Evolutionary conservation across 2,113 vertebrate species (phyloP).

Genomic region (Brachionichthys hirsutus): DNA sequence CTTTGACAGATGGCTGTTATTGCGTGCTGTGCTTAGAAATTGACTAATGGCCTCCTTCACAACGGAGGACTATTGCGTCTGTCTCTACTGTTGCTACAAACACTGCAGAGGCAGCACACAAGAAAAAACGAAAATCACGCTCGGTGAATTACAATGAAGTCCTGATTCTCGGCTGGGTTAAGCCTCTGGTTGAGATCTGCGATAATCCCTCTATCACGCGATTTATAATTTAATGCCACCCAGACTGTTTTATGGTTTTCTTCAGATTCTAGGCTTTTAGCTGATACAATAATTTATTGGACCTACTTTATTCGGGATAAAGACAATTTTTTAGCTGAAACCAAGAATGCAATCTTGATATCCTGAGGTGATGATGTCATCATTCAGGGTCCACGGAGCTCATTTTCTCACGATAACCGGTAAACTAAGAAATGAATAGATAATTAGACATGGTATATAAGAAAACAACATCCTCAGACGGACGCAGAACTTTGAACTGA

Average conservation of each 20-base stretch:
- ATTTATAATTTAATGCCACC: conserved; percentile 32
- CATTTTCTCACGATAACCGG: too few relatives aligned
- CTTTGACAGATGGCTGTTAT: too few relatives aligned
- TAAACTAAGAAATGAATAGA: too few relatives aligned
- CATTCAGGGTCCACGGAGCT: too few relatives aligned
- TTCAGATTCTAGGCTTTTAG: conserved; percentile 22
- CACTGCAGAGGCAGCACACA: conserved; percentile 34
- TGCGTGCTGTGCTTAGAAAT: too few relatives aligned
- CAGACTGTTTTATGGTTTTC: not conserved
- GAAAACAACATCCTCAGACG: conserved; percentile 1
- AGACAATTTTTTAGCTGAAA: too few relatives aligned
- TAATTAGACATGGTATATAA: not conserved
- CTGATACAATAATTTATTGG: not conserved
- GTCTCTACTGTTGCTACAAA: conserved; percentile 7
- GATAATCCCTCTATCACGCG: not conserved
- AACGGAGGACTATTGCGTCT: conserved; percentile 12
- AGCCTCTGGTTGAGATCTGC: conserved; percentile 13
- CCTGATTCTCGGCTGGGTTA: conserved; percentile 9
- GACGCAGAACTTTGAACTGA: too few relatives aligned
- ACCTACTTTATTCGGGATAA: too few relatives aligned
- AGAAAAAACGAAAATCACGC: conserved; percentile 16
- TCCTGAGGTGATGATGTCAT: too few relatives aligned
- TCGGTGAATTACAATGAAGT: conserved; percentile 14
- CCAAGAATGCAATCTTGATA: too few relatives aligned
- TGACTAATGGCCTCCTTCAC: conserved; percentile 4